phyloP scores from a whole-genome alignment of 2,113 vertebrate genomes.

The Clarias macrocephalus region DNA sequence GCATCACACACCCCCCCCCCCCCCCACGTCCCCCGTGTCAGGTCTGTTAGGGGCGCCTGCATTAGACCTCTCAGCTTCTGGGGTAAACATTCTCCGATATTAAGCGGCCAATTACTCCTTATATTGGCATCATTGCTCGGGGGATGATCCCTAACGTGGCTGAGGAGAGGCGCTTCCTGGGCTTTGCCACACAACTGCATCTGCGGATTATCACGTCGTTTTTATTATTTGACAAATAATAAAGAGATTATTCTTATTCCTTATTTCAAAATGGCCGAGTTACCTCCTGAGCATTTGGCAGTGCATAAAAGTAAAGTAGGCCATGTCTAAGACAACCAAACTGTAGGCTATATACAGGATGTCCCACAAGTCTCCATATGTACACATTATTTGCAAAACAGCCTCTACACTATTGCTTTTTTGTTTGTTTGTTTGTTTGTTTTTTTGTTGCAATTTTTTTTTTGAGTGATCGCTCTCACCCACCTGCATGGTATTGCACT shows the following conservation, averaged over 20 bases:
- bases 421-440: too few species aligned
- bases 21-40: neutral
- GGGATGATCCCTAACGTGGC: conserved; percentile 40
- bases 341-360: too few species aligned
- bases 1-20: neutral
- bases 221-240: neutral
- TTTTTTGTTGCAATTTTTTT: too few species aligned
- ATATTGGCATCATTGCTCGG: conserved; percentile 34
- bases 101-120: conserved; percentile 39
- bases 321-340: neutral
- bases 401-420: too few species aligned
- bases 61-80: conserved; percentile 50
- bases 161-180: conserved; percentile 6
- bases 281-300: neutral
- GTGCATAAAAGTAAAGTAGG: neutral
- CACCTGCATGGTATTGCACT: too few species aligned
- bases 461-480: too few species aligned
- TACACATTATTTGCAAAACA: too few species aligned
- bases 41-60: conserved; percentile 38
- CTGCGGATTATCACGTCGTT: neutral
- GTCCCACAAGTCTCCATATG: too few species aligned
- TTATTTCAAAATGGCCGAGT: neutral
- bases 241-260: neutral
- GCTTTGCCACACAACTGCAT: neutral
- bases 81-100: conserved; percentile 52